These are phyloP conservation scores for Bufotes viridis DNA, from an alignment of 2,797 vertebrate genomes.

Conservation along the genomic window DNA sequence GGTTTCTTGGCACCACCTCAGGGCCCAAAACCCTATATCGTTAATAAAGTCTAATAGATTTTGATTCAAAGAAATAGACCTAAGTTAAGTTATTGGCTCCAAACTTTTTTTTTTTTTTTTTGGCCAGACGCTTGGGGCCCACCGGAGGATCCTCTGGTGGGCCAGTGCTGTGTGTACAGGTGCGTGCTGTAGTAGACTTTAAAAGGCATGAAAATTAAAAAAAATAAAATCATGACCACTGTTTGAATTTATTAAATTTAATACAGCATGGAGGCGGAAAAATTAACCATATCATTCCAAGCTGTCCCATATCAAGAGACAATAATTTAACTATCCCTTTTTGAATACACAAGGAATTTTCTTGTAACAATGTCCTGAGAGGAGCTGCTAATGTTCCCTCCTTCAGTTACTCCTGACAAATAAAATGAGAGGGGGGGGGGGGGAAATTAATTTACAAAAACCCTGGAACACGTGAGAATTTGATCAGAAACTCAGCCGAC, in stretches of 20 bases:
- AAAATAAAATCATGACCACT: neutral
- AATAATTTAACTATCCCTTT: constrained; percentile 76
- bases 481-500: constrained; percentile 66
- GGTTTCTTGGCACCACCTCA: no score
- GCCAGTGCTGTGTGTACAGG: no score
- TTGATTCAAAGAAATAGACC: no score
- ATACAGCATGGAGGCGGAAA: constrained; percentile 70
- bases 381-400: constrained; percentile 55
- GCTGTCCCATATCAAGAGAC: constrained; percentile 73
- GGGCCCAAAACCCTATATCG: no score
- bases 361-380: constrained; percentile 67
- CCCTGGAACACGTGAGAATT: constrained; percentile 40
- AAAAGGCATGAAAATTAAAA: neutral
- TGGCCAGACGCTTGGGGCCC: no score
- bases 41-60: no score
- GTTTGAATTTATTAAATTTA: constrained; percentile 71
- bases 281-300: constrained; percentile 71
- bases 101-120: no score
- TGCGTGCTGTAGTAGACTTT: no score
- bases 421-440: neutral
- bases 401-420: constrained; percentile 37
- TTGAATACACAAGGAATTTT: constrained; percentile 71
- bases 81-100: no score
- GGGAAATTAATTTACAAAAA: constrained; percentile 28
- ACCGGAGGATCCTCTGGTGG: no score